Conservation (phyloP, 2,888 invertebrate genomes). For the Philaethria dido region DNA sequence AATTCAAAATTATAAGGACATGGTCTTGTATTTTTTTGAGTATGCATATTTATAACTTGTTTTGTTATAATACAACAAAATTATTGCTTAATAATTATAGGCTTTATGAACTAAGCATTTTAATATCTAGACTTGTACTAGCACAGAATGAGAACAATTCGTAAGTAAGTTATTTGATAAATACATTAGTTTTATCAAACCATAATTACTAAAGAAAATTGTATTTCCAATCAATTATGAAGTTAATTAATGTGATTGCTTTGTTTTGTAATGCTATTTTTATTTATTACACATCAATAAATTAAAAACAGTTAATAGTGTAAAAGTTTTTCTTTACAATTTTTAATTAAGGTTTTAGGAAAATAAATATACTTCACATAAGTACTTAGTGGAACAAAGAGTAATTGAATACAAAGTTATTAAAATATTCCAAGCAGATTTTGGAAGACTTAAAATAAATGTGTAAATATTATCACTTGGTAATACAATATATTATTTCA, state of each 20-base stretch:
- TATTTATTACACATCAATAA: neutral
- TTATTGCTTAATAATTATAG: neutral
- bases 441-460: constrained; percentile 3
- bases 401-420: no score
- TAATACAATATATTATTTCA: neutral
- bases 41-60: neutral
- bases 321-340: no score
- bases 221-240: constrained; percentile 1
- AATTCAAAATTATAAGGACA: neutral
- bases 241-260: neutral
- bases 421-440: no score
- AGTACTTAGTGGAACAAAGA: no score
- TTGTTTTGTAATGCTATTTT: neutral
- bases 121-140: constrained; percentile 5
- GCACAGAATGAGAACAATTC: neutral
- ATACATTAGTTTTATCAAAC: neutral
- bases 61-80: neutral
- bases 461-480: neutral
- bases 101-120: neutral
- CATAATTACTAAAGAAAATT: neutral
- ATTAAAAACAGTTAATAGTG: no score
- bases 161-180: neutral
- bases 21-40: neutral
- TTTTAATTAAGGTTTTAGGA: neutral
- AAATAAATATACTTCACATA: no score